phyloP scores from a whole-genome alignment of 2,113 vertebrate genomes.

The Phaethornis superciliosus region DNA sequence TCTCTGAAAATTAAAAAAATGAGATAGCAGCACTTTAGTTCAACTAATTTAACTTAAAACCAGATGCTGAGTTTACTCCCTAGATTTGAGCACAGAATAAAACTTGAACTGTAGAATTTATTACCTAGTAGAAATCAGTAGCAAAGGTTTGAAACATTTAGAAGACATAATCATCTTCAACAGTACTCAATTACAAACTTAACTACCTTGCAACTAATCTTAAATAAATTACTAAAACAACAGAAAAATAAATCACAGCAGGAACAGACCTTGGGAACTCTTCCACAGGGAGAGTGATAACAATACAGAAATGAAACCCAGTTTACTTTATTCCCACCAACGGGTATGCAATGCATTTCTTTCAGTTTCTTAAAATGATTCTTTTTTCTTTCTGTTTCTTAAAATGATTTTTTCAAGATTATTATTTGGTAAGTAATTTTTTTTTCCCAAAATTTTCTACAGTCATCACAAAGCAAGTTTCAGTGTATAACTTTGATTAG shows the following conservation, averaged over 20 bases:
- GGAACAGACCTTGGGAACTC: background rate
- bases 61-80: background rate
- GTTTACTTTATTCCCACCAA: background rate
- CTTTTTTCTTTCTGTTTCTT: background rate
- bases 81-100: background rate
- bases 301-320: background rate
- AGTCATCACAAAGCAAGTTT: background rate
- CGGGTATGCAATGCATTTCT: background rate
- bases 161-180: background rate
- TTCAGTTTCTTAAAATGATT: background rate
- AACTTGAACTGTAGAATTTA: background rate
- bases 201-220: background rate
- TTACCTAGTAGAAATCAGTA: background rate
- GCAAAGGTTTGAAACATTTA: background rate
- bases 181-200: background rate
- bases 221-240: background rate
- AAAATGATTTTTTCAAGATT: background rate
- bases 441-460: background rate
- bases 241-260: background rate
- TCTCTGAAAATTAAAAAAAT: background rate
- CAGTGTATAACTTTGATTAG: background rate
- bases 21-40: background rate
- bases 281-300: background rate
- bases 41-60: background rate
- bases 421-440: background rate